Base-by-base conservation (phyloP, 2,888 invertebrate species). In the Dexiosoma caninum region DNA sequence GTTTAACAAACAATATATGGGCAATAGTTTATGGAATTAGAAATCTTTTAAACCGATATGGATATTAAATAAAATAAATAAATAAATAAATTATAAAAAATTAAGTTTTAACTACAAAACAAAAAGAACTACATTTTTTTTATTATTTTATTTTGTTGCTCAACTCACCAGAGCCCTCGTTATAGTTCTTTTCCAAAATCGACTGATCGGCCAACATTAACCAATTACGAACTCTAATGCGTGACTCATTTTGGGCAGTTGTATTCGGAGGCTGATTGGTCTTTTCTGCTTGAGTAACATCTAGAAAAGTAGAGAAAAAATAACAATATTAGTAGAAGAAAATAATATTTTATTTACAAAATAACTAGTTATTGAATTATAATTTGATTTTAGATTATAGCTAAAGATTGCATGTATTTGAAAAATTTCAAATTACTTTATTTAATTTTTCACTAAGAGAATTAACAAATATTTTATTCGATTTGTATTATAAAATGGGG, bases 181-280 rank as follows among this genome's bases (percentile, higher is more conserved):
- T 84, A 55, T 59, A 76, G 49, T 88, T 86, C 37, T 85, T 85
- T 74, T 85, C 87, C 14, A 89, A 85, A 51, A 89, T 86, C 64
- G 89, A 88, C 66, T 89, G 87, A 86, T 90, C 90, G 7, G 90
- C 90, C 83, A 90, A 82, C 90, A 90, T 90, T 40, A 90, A 84
- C 90, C 90, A 90, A 81, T 90, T 90, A 53, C 90, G 89, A n/a
- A 90, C 90, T 7, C 90, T 87, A 62, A 90, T 90, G 51, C 90
- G 87, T 46, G 90, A 89, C 82, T 89, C 89, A 67, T 83, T 83
- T 60, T 84, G 85, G 46, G 82, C 77, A 5, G 78, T 46, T 40
- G 46, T 35, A 44, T 55, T 78, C n/a, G 60, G 14, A 23, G 40
- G 2, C 12, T 37, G 44, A 35, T 55, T 55, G 10, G 10, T 42